Evolutionary conservation across 1,140 invertebrate species (phyloP), one percentile per base, ranked within the genome.

Genomic region (Leguminivora glycinivorella): DNA sequence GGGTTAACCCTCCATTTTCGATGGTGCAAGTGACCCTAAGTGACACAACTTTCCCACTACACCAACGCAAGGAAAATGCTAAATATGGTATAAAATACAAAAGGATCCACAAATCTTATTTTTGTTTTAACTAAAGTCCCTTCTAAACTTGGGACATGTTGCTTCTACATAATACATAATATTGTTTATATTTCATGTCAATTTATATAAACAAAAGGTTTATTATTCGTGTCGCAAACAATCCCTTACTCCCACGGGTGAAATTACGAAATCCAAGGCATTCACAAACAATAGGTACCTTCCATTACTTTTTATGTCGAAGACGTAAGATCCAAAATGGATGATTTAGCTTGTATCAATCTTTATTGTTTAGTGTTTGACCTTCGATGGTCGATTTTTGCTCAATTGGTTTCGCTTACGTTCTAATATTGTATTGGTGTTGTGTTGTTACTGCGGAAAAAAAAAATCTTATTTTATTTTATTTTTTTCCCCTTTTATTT

Each of bases 321-420:
- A 17, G 14, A 19, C 26, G 31, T 63, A 34, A 17, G 58, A 29
- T 31, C 34, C 9, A 31, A n/a, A 31, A 19, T 63, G 0, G 25
- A 17, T 31, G 0, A 31, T 29, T 17, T 9, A 17, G 2, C 14
- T 29, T n/a, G n/a, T 10, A 52, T 19, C n/a, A n/a, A n/a, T n/a
- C n/a, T 7, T 6, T 19, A 52, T 7, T 52, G 19, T 52, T 52
- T 63, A 34, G 17, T 14, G 31, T 34, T 31, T 29, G 58, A 34
- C 58, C 58, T 63, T 63, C 58, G 58, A 31, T 63, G 12, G 58
- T 29, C 58, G 25, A 63, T 63, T 63, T 63, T 63, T 17, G 58
- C 26, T 63, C 29, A 63, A 31, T 70, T 47, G 7, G 56, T 40
- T 70, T 66, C 56, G 69, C 69, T 40, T 63, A 43, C 38, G 69